Evolutionary conservation across 2,113 vertebrate genomes (phyloP).

Genomic region (Apodemus speciosus): DNA sequence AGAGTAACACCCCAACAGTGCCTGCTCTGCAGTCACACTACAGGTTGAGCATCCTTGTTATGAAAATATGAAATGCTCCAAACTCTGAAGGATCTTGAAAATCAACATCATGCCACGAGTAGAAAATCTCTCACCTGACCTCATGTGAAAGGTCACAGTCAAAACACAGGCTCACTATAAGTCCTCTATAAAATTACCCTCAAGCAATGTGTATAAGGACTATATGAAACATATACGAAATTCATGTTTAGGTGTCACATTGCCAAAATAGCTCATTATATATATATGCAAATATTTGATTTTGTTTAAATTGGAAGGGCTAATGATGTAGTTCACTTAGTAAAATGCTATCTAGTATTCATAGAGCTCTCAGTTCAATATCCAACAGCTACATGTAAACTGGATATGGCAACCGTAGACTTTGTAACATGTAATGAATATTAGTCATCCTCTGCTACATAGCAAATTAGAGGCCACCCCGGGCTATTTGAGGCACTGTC

Average conservation of each 20-base stretch:
- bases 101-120: background rate
- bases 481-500: background rate
- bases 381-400: background rate
- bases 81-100: background rate
- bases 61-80: background rate
- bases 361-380: background rate
- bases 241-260: background rate
- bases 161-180: background rate
- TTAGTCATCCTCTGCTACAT: background rate
- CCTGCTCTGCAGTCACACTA: background rate
- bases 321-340: background rate
- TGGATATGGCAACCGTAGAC: background rate
- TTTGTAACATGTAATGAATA: background rate
- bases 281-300: background rate
- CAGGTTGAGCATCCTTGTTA: background rate
- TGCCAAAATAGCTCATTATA: background rate
- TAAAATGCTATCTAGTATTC: too few relatives aligned
- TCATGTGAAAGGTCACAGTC: background rate
- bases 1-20: background rate
- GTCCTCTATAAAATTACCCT: background rate
- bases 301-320: background rate
- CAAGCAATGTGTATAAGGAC: background rate
- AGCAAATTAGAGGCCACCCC: background rate
- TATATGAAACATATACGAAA: background rate
- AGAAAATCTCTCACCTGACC: background rate